Evolutionary conservation across 2,113 vertebrate species (phyloP).

Genomic region (Haliaeetus leucogaster): DNA sequence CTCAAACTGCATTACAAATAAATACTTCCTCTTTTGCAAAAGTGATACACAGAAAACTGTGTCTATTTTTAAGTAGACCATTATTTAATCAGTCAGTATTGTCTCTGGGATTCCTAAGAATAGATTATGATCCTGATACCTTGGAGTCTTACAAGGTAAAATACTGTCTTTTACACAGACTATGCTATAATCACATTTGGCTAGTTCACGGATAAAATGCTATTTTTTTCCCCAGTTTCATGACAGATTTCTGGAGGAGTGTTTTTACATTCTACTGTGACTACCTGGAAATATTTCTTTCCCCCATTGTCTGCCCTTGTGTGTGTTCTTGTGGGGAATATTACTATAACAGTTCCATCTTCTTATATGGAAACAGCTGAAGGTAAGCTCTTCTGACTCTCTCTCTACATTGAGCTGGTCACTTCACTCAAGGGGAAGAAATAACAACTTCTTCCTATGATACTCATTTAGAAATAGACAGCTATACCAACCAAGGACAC

Average conservation of each 20-base stretch:
- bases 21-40: not conserved
- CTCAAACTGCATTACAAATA: not conserved
- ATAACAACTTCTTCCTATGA: not conserved
- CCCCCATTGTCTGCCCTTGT: not conserved
- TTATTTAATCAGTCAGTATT: not conserved
- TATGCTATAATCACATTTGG: not conserved
- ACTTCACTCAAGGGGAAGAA: not conserved
- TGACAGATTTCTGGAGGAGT: not conserved
- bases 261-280: not conserved
- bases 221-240: not conserved
- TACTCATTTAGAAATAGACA: not conserved
- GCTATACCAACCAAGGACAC: not conserved
- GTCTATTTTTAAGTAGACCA: not conserved
- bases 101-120: not conserved
- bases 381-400: not conserved
- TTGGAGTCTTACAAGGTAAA: not conserved
- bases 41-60: accelerated
- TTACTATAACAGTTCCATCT: not conserved
- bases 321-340: not conserved
- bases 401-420: not conserved
- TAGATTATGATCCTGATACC: not conserved
- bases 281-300: not conserved
- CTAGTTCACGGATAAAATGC: not conserved
- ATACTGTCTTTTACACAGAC: not conserved
- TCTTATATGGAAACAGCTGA: not conserved